A percentile compares a stretch with the other conserved stretches of the same genome.
Conservation (phyloP, 1,140 invertebrate genomes). For the Trichonephila clavata region DNA sequence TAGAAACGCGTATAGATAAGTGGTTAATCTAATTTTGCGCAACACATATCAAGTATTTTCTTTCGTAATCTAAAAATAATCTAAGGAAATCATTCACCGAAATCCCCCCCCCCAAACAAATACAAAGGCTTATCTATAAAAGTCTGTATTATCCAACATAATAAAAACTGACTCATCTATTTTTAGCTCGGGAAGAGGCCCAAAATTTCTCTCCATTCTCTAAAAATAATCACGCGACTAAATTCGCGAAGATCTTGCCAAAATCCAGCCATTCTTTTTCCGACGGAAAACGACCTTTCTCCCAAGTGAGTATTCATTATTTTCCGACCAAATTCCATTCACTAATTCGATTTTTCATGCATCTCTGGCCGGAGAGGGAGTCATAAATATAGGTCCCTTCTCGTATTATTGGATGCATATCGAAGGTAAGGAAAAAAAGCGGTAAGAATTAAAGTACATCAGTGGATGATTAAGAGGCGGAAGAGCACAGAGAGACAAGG, state of each 20-base stretch:
- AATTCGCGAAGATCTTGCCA: not conserved
- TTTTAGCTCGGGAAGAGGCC: too few relatives aligned
- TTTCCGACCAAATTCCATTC: conserved; percentile 19
- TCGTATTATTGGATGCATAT: conserved; percentile 37
- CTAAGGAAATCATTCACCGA: too few relatives aligned
- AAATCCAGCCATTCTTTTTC: not conserved
- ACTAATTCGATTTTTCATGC: conserved; percentile 47
- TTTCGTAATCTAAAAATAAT: too few relatives aligned
- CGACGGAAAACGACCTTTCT: not conserved
- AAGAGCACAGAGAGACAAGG: conserved; percentile 8
- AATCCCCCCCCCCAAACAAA: too few relatives aligned
- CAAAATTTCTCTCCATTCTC: too few relatives aligned
- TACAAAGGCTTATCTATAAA: too few relatives aligned
- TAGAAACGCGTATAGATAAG: too few relatives aligned
- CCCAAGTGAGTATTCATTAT: conserved; percentile 46
- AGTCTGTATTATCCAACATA: too few relatives aligned
- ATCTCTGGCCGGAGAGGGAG: not conserved
- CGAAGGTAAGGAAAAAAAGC: not conserved
- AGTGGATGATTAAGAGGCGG: conserved; percentile 6
- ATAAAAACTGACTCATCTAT: too few relatives aligned
- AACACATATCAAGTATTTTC: too few relatives aligned
- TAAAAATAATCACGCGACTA: too few relatives aligned
- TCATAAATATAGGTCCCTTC: conserved; percentile 29
- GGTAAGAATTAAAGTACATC: conserved; percentile 23
- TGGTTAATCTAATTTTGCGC: too few relatives aligned